Conservation (phyloP, 2,888 invertebrate species). For the Podabrus alpinus region DNA sequence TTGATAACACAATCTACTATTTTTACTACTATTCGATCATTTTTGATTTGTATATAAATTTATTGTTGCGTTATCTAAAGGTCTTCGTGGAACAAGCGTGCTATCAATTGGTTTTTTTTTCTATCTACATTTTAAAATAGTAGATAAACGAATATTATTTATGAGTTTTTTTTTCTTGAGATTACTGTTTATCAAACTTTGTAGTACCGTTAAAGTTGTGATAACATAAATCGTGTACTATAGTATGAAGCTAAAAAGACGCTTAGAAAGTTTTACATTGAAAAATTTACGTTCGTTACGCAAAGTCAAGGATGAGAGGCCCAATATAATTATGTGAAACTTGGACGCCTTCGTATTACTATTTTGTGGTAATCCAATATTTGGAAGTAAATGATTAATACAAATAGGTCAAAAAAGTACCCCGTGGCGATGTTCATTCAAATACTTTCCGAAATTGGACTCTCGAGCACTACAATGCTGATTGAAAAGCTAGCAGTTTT, state of each 20-base stretch:
- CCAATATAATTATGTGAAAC: not conserved
- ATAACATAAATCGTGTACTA: too few relatives aligned
- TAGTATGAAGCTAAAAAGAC: not conserved
- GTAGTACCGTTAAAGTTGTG: too few relatives aligned
- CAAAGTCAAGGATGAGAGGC: not conserved
- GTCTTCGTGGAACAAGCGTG: not conserved
- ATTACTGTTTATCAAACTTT: not conserved
- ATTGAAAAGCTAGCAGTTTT: not conserved
- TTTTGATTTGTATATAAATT: too few relatives aligned
- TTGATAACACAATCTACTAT: too few relatives aligned
- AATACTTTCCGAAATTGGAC: not conserved
- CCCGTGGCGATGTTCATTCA: not conserved
- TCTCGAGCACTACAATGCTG: not conserved
- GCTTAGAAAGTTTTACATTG: not conserved
- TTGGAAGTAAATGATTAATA: not conserved
- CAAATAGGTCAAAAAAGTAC: not conserved
- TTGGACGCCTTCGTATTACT: not conserved
- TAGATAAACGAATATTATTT: too few relatives aligned
- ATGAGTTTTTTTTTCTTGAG: not conserved
- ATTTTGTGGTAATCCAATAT: not conserved
- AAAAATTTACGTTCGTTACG: not conserved
- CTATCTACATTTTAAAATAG: too few relatives aligned
- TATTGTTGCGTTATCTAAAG: too few relatives aligned
- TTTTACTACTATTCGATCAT: too few relatives aligned
- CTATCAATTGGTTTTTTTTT: too few relatives aligned